Conservation (phyloP, 2,113 vertebrate species). For the Boleophthalmus pectinirostris region DNA sequence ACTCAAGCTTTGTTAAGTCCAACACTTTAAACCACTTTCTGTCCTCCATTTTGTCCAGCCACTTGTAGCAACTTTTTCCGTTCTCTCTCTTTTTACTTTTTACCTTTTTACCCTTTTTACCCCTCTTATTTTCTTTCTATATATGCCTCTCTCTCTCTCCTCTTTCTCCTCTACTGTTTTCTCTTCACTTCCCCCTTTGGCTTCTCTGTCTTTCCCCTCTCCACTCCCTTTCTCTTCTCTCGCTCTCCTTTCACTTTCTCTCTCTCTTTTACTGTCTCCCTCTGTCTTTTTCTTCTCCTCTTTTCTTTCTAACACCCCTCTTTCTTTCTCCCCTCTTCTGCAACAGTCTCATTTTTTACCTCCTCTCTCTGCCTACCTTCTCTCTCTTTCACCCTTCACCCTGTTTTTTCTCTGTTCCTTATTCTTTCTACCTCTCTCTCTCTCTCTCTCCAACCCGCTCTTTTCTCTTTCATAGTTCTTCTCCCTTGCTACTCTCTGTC, state of each 20-base stretch:
- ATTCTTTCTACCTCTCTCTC: no score
- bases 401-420: no score
- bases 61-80: background rate
- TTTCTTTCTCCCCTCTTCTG: no score
- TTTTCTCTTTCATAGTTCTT: background rate
- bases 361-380: no score
- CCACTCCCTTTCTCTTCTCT: background rate
- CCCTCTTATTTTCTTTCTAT: background rate
- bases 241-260: no score
- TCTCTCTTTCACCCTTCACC: no score
- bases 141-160: background rate
- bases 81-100: background rate
- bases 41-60: slow-evolving; percentile 2
- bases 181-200: background rate
- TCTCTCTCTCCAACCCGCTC: background rate
- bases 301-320: background rate
- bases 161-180: background rate
- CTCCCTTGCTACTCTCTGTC: no score
- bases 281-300: no score
- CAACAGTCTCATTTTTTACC: no score
- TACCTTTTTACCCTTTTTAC: background rate
- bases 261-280: no score
- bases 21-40: background rate
- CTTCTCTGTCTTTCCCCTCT: background rate
- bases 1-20: no score